These are phyloP conservation scores for Ailuropoda melanoleuca DNA, from an alignment of 2,113 vertebrate genomes.

Conservation along the genomic window DNA sequence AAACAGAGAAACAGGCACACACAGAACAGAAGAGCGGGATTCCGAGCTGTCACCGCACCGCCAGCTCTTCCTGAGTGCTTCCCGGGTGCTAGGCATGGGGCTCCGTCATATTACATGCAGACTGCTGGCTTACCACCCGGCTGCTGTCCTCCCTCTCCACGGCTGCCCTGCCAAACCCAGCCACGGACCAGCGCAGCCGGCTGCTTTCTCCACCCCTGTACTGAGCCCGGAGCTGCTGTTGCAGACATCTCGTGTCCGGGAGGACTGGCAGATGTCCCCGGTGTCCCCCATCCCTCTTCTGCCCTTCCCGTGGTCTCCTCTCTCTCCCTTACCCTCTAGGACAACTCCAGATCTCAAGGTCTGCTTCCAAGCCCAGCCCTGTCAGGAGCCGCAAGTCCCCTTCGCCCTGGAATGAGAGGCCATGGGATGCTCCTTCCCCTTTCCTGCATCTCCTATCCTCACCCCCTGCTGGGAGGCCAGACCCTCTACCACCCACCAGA, in stretches of 20 bases:
- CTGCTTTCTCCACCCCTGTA: neutral
- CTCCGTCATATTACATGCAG: accelerated
- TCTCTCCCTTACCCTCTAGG: neutral
- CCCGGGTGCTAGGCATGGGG: neutral
- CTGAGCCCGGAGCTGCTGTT: neutral
- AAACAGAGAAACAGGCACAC: neutral
- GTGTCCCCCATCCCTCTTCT: neutral
- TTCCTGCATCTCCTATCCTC: neutral
- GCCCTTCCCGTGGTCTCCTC: neutral
- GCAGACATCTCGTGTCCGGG: neutral
- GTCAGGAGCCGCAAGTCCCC: neutral
- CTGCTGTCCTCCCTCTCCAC: neutral
- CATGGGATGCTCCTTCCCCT: neutral
- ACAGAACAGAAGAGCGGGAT: accelerated
- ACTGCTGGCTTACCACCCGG: accelerated
- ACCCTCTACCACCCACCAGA: neutral
- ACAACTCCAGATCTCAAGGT: neutral
- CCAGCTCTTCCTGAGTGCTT: neutral
- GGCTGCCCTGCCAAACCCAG: neutral
- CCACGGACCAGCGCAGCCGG: accelerated
- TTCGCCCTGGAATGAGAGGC: neutral
- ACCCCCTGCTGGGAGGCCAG: neutral
- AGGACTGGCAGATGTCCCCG: neutral
- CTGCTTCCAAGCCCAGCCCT: neutral
- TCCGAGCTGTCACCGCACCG: accelerated